Conservation (phyloP, 2,888 invertebrate genomes). For the Oxycera nigricornis region DNA sequence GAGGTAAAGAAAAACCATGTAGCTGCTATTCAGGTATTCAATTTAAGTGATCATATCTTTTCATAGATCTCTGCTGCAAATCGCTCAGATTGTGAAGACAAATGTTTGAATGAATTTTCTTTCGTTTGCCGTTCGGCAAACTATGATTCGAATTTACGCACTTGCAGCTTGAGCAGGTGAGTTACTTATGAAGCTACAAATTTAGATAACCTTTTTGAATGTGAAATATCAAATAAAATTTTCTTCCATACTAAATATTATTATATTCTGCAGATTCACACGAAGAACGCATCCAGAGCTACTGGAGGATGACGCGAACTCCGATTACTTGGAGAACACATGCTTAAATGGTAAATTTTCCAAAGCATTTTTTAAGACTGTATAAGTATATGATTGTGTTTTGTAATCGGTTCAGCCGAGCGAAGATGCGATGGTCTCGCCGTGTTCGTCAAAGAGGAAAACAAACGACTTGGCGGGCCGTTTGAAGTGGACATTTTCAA, state of each 20-base stretch:
- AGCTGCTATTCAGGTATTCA: background rate
- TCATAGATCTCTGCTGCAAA: slow-evolving; percentile 73
- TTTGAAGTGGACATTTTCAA: slow-evolving; percentile 88
- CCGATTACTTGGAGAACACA: slow-evolving; percentile 90
- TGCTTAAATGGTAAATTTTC: slow-evolving; percentile 77
- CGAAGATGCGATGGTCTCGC: slow-evolving; percentile 85
- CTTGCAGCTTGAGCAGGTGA: slow-evolving; percentile 76
- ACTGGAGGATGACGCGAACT: slow-evolving; percentile 83
- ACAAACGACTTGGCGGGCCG: slow-evolving; percentile 84
- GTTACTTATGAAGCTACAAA: background rate
- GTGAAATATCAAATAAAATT: no score
- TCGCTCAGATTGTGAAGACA: slow-evolving; percentile 88
- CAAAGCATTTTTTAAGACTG: background rate
- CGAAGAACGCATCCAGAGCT: slow-evolving; percentile 85
- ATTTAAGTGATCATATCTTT: background rate
- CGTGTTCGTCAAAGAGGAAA: slow-evolving; percentile 89
- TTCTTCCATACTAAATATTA: no score
- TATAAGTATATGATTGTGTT: background rate
- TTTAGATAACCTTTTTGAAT: background rate
- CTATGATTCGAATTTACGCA: slow-evolving; percentile 78
- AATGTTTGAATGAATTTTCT: slow-evolving; percentile 86
- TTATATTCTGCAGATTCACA: slow-evolving; percentile 71
- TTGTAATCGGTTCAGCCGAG: slow-evolving; percentile 70
- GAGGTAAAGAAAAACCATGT: slow-evolving; percentile 65
- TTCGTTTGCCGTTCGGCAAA: slow-evolving; percentile 89